Base-by-base conservation (phyloP, 2,888 invertebrate species). In the Mesochorus sp. region DNA sequence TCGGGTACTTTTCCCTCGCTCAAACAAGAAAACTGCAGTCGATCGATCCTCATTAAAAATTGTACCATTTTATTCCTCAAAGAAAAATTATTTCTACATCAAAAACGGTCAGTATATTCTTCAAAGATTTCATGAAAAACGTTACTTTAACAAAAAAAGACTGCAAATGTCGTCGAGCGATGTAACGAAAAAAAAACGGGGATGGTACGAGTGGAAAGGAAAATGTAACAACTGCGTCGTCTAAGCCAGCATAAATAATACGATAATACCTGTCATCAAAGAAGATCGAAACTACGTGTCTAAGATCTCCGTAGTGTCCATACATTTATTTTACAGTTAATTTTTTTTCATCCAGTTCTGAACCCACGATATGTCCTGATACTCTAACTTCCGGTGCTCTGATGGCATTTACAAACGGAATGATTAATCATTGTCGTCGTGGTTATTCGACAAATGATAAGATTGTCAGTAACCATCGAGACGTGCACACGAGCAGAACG, bases 361-460 rank as follows among this genome's bases (percentile, higher is more conserved):
- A 19, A 8, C 6, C 2, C 3, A 31, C 19, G 34, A 55, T 19
- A 34, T 12, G 44, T 47, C 21, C n/a, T n/a, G n/a, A n/a, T n/a
- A 44, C 17, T 10, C 31, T 24, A 12, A n/a, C 8, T 26, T 5
- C 4, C 21, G 6, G 12, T 19, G 10, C 10, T 2, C 6, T 47
- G 28, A 4, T 31, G 19, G 12, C n/a, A 44, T 44, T 12, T 59
- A 68, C 68, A 70, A 19, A 59, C 12, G 24, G 57, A 68, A 68
- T 68, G 10, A 34, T 6, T 49, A 19, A 59, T 70, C 34, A 26
- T 49, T 1, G 47, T 12, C 31, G 17, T 17, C 5, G 24, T 14
- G 4, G 14, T 24, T 44, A n/a, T 28, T 31, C 4, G 44, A 17
- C 44, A n/a, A 10, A 12, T 10, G 3, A n/a, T 47, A 3, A 34